Evolutionary conservation across 2,113 vertebrate species (phyloP).

Genomic region (Bubo bubo): DNA sequence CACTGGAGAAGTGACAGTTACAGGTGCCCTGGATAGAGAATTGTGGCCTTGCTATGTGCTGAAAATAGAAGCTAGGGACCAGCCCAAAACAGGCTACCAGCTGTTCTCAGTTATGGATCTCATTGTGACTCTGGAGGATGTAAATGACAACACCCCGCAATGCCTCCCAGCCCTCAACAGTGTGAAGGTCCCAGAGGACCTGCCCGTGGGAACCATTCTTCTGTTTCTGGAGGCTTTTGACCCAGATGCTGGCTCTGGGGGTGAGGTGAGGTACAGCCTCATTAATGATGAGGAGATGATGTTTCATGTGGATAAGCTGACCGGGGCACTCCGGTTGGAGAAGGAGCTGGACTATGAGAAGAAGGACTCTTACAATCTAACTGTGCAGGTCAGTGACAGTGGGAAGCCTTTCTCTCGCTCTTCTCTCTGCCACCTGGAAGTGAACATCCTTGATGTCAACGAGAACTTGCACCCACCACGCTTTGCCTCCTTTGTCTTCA

Average conservation of each 20-base stretch:
- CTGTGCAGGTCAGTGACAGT: conserved; percentile 85
- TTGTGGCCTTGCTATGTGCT: conserved; percentile 79
- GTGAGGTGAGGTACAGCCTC: conserved; percentile 86
- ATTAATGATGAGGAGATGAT: conserved; percentile 79
- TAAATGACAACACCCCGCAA: conserved; percentile 91
- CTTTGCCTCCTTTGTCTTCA: conserved; percentile 87
- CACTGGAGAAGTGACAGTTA: conserved; percentile 86
- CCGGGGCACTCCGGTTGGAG: conserved; percentile 86
- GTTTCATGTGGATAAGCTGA: conserved; percentile 83
- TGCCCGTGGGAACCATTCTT: conserved; percentile 84
- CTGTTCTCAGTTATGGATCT: conserved; percentile 83
- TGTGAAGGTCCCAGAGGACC: conserved; percentile 89
- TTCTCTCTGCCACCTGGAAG: conserved; percentile 88
- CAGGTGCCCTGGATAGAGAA: conserved; percentile 86
- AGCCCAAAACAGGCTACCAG: conserved; percentile 78
- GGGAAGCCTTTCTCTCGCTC: conserved; percentile 86
- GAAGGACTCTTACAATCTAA: conserved; percentile 86
- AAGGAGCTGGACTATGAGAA: conserved; percentile 92
- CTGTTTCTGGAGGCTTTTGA: conserved; percentile 91
- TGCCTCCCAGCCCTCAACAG: conserved; percentile 83
- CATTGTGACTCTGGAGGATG: conserved; percentile 85
- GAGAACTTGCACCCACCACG: conserved; percentile 89
- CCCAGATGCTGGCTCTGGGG: conserved; percentile 83
- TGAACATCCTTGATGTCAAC: conserved; percentile 90
- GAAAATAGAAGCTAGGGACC: conserved; percentile 87